Percentiles rank a stretch among this genome's conserved stretches.
These are phyloP conservation scores for Tachuris rubrigastra DNA, from an alignment of 2,113 vertebrate species.

Conservation along the genomic window DNA sequence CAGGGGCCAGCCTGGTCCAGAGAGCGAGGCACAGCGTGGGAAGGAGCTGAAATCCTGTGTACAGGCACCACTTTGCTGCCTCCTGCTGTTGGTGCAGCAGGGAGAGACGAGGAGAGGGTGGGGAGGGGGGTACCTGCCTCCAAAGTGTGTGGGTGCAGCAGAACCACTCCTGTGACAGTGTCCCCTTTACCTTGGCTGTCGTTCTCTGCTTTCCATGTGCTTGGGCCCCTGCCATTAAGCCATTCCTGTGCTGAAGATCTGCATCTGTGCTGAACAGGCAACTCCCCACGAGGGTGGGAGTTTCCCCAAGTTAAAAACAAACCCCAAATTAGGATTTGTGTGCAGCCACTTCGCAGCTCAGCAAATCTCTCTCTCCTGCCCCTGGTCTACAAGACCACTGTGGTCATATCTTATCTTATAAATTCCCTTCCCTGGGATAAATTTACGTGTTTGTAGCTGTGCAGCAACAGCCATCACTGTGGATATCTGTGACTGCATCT, in stretches of 20 bases:
- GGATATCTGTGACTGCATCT: neutral
- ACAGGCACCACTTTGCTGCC: neutral
- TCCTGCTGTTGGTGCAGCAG: neutral
- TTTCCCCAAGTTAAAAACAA: neutral
- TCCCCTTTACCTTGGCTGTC: neutral
- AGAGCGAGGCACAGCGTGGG: neutral
- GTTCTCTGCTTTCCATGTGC: neutral
- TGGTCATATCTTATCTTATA: accelerated
- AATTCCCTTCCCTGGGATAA: neutral
- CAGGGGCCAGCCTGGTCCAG: neutral
- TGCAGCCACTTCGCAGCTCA: neutral
- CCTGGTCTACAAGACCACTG: neutral
- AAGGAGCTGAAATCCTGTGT: neutral
- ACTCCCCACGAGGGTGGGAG: neutral
- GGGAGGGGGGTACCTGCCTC: neutral
- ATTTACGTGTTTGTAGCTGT: neutral
- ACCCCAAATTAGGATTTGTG: neutral
- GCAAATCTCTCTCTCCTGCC: neutral
- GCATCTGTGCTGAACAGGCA: neutral
- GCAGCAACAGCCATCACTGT: neutral
- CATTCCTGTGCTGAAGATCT: neutral
- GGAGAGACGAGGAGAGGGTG: neutral
- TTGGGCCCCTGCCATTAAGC: neutral
- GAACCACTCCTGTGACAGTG: neutral
- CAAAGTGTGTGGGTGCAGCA: neutral